phyloP scores from a whole-genome alignment of 2,888 invertebrate genomes.

The Tetragnatha montana region DNA sequence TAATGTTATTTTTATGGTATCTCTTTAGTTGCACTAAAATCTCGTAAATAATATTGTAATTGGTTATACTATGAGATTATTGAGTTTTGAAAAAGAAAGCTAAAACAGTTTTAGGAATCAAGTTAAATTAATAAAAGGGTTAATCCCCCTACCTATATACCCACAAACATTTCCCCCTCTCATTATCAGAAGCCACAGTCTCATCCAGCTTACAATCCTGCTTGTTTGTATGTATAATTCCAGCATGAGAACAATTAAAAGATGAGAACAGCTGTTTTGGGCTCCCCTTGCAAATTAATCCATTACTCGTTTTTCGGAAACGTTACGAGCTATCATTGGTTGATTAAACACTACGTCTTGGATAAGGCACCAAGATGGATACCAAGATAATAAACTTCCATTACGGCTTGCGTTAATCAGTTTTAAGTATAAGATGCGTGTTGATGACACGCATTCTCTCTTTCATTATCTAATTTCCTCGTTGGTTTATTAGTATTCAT shows the following conservation, averaged over 20 bases:
- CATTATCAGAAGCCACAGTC: neutral
- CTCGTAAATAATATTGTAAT: too few relatives aligned
- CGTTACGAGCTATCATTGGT: neutral
- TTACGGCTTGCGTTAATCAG: neutral
- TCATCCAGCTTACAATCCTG: neutral
- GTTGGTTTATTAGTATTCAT: slow-evolving; percentile 50
- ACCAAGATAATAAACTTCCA: slow-evolving; percentile 13
- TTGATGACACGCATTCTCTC: slow-evolving; percentile 24
- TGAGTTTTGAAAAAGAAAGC: too few relatives aligned
- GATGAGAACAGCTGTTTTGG: neutral
- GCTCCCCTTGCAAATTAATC: neutral
- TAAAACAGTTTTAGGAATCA: too few relatives aligned
- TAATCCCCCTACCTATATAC: neutral
- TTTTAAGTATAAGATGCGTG: neutral
- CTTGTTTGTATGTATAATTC: neutral
- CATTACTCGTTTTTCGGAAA: neutral
- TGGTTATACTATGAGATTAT: too few relatives aligned
- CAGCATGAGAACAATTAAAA: neutral
- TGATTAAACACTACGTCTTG: slow-evolving; percentile 31
- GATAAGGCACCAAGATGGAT: neutral
- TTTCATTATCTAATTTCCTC: slow-evolving; percentile 57
- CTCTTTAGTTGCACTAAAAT: too few relatives aligned
- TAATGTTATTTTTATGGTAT: too few relatives aligned
- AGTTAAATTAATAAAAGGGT: too few relatives aligned
- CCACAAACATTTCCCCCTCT: neutral